phyloP scores from a whole-genome alignment of 2,113 vertebrate species.

The Hypocryptadius cinnamomeus region DNA sequence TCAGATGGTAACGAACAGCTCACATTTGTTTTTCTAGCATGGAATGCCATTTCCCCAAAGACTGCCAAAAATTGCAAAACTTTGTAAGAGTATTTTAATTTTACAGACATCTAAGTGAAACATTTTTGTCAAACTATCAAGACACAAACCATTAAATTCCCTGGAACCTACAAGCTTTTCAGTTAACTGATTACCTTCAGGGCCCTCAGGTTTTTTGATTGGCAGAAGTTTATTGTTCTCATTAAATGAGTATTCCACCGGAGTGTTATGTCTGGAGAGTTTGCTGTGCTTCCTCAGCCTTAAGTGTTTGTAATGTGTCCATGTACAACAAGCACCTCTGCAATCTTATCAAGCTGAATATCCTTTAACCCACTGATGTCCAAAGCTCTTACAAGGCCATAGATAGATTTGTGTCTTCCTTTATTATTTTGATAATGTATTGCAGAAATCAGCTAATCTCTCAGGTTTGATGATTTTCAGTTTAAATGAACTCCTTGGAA shows the following conservation, averaged over 20 bases:
- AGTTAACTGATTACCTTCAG: conserved; percentile 38
- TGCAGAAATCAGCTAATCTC: not conserved
- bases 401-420: not conserved
- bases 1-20: not conserved
- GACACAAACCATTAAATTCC: conserved; percentile 20
- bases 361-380: not conserved
- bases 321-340: not conserved
- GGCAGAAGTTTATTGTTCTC: conserved; percentile 24
- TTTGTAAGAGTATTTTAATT: conserved; percentile 31
- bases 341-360: not conserved
- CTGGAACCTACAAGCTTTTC: not conserved
- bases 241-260: not conserved
- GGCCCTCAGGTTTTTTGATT: conserved; percentile 11
- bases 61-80: conserved; percentile 32
- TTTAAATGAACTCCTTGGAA: not conserved
- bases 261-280: not conserved
- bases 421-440: not conserved
- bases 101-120: conserved; percentile 8
- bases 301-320: not conserved
- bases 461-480: not conserved
- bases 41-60: conserved; percentile 11
- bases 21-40: conserved; percentile 12
- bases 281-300: not conserved
- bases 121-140: conserved; percentile 40
- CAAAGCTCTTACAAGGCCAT: not conserved